Evolutionary conservation across 2,888 invertebrate species (phyloP).

Genomic region (Scaptomyza cyrtandrae): DNA sequence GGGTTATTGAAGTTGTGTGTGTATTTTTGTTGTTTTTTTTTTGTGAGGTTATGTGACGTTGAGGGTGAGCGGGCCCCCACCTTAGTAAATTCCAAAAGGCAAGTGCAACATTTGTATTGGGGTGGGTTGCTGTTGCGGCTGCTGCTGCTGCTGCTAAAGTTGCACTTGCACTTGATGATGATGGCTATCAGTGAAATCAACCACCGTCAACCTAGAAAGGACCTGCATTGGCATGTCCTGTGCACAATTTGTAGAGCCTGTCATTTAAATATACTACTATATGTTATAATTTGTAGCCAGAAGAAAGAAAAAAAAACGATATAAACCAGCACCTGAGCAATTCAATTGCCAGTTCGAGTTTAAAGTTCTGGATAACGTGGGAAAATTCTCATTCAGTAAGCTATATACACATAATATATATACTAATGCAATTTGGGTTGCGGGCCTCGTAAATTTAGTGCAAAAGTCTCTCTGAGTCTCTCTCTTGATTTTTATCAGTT

Average conservation of each 20-base stretch:
- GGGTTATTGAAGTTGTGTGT: constrained; percentile 16
- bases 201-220: constrained; percentile 28
- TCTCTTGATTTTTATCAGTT: constrained; percentile 69
- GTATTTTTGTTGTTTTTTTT: too few relatives aligned
- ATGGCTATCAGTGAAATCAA: constrained; percentile 50
- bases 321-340: constrained; percentile 41
- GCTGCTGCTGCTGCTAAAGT: neutral
- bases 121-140: constrained; percentile 16
- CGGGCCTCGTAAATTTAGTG: constrained; percentile 78
- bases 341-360: constrained; percentile 11
- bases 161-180: constrained; percentile 15
- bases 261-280: constrained; percentile 19
- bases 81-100: constrained; percentile 56
- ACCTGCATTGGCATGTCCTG: constrained; percentile 53
- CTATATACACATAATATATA: constrained; percentile 10
- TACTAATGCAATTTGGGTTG: constrained; percentile 72
- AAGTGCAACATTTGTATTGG: constrained; percentile 56
- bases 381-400: constrained; percentile 71
- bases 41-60: neutral
- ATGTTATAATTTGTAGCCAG: constrained; percentile 48
- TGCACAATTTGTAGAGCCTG: constrained; percentile 40
- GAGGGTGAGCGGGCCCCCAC: constrained; percentile 43
- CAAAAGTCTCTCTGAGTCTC: constrained; percentile 66
- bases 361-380: constrained; percentile 60
- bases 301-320: neutral